A percentile compares a stretch with the other conserved stretches of the same genome.
These are phyloP conservation scores for Chrysemys picta DNA, from an alignment of 2,113 vertebrate genomes.

Conservation along the genomic window DNA sequence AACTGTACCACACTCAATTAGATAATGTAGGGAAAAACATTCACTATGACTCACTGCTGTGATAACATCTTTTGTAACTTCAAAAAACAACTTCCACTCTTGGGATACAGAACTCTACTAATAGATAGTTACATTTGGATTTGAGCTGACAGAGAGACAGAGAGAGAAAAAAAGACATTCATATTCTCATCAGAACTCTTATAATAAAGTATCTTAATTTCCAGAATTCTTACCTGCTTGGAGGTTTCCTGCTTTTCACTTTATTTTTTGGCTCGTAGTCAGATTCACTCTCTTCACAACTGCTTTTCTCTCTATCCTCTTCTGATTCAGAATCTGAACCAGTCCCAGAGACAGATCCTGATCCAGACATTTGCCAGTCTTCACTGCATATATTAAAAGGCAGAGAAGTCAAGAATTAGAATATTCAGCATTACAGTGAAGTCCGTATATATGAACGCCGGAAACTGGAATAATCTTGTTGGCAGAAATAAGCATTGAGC, in stretches of 20 bases:
- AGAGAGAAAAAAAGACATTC: background rate
- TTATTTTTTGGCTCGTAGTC: constrained; percentile 98
- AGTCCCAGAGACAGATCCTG: constrained; percentile 84
- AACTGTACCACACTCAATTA: background rate
- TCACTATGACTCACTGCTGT: background rate
- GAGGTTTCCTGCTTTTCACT: constrained; percentile 93
- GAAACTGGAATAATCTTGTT: background rate
- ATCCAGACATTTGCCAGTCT: constrained; percentile 91
- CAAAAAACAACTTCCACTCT: background rate
- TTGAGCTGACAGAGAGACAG: rapidly evolving
- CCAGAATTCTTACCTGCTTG: constrained; percentile 84
- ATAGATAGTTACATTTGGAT: background rate
- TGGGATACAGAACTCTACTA: background rate
- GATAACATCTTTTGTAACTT: background rate
- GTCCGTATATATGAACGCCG: background rate
- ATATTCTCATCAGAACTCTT: background rate
- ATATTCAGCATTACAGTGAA: background rate
- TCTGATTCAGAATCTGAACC: constrained; percentile 88
- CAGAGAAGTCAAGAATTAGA: constrained; percentile 2
- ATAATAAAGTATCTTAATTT: background rate
- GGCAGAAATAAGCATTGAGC: background rate
- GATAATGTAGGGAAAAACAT: background rate
- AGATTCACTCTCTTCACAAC: constrained; percentile 93
- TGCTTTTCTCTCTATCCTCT: constrained; percentile 84
- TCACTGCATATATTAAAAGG: constrained; percentile 77